Evolutionary conservation across 1,140 invertebrate species (phyloP).

Genomic region (Coenobita brevimanus): DNA sequence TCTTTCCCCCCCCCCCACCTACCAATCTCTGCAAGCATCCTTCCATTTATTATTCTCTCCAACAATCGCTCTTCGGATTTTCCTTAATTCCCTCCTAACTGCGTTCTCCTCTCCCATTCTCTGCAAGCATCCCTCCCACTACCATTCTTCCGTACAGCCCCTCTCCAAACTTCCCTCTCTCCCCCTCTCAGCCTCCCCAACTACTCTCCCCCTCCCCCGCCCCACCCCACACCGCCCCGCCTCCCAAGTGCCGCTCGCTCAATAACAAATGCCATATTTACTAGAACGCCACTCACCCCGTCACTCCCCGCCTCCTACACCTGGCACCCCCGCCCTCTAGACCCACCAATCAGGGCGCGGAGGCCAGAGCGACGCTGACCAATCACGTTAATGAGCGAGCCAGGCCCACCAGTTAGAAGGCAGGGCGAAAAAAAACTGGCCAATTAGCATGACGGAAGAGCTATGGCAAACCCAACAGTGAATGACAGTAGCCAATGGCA

Average conservation of each 20-base stretch:
- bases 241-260: conserved; percentile 3
- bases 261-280: conserved; percentile 40
- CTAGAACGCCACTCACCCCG: not conserved
- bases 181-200: not conserved
- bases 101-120: not conserved
- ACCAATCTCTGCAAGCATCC: not conserved
- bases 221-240: not conserved
- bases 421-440: not conserved
- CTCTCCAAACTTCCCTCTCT: not conserved
- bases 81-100: not conserved
- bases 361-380: conserved; percentile 5
- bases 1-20: not conserved
- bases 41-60: not conserved
- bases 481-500: no score
- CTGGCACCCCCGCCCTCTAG: conserved; percentile 1
- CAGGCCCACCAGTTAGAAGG: conserved; percentile 7
- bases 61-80: not conserved
- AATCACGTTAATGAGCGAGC: conserved; percentile 19
- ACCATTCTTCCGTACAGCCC: no score
- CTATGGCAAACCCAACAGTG: no score
- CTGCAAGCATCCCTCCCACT: not conserved
- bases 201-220: not conserved
- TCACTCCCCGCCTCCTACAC: not conserved
- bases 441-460: no score
- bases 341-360: conserved; percentile 4